Conservation (phyloP, 2,113 vertebrate genomes). For the Axis porcinus region DNA sequence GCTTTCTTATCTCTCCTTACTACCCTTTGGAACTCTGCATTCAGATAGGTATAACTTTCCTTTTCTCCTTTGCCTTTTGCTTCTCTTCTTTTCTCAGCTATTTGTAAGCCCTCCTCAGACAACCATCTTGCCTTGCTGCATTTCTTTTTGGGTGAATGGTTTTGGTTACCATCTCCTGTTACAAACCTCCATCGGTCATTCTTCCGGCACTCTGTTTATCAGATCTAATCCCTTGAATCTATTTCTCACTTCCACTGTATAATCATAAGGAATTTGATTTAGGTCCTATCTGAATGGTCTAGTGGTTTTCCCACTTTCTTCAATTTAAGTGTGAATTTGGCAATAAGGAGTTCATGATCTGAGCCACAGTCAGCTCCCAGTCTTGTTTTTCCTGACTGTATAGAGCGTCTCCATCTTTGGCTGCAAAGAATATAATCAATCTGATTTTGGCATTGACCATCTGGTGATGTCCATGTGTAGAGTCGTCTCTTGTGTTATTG, state of each 20-base stretch:
- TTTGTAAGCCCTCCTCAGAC: neutral
- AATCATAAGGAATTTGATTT: neutral
- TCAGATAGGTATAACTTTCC: neutral
- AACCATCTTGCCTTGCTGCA: neutral
- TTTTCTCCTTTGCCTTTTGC: neutral
- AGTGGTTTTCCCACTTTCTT: neutral
- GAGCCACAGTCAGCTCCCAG: neutral
- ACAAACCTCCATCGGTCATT: neutral
- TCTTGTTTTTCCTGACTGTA: neutral
- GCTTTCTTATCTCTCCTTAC: neutral
- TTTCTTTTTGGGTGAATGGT: neutral
- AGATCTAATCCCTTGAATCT: neutral
- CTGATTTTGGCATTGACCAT: neutral
- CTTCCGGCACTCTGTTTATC: neutral
- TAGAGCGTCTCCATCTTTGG: neutral
- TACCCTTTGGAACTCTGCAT: neutral
- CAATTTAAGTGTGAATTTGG: neutral
- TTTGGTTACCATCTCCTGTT: neutral
- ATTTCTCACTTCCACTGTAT: neutral
- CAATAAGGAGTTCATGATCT: neutral
- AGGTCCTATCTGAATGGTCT: neutral
- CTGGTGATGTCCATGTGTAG: neutral
- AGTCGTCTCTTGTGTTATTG: neutral
- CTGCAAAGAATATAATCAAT: neutral
- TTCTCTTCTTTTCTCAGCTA: neutral